Evolutionary conservation across 2,113 vertebrate genomes (phyloP).

Genomic region (Saccopteryx leptura): DNA sequence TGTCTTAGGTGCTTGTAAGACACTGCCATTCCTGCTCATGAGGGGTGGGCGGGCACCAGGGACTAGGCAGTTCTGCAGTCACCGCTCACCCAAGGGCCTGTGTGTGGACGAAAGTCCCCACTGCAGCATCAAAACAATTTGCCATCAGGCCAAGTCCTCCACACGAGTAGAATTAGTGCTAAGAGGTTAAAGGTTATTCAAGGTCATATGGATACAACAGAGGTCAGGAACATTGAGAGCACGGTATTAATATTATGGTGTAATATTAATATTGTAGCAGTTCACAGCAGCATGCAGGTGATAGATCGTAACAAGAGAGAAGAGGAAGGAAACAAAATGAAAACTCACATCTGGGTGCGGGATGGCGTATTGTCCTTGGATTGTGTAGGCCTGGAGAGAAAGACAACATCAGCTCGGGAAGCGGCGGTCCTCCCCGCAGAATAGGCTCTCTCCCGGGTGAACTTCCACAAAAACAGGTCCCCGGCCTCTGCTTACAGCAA

Average conservation of each 20-base stretch:
- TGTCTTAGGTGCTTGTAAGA: neutral
- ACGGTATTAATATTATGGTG: constrained; percentile 94
- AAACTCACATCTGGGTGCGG: constrained; percentile 98
- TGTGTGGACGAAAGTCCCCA: constrained; percentile 34
- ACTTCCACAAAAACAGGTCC: neutral
- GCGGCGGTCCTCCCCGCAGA: neutral
- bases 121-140: constrained; percentile 83
- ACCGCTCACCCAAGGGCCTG: rapidly evolving
- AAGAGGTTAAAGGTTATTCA: constrained; percentile 84
- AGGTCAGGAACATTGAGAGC: constrained; percentile 82
- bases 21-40: neutral
- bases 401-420: constrained; percentile 56
- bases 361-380: constrained; percentile 99
- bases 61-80: neutral
- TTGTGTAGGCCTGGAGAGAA: constrained; percentile 96
- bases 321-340: constrained; percentile 77
- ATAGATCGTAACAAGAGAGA: constrained; percentile 63
- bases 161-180: constrained; percentile 83
- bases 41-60: neutral
- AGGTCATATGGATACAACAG: constrained; percentile 83
- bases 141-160: constrained; percentile 91
- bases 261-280: constrained; percentile 95
- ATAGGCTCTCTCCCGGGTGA: neutral
- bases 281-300: constrained; percentile 90
- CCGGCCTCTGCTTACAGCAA: neutral